Evolutionary conservation across 2,797 vertebrate genomes (phyloP).

Genomic region (Ceyx erithaca): DNA sequence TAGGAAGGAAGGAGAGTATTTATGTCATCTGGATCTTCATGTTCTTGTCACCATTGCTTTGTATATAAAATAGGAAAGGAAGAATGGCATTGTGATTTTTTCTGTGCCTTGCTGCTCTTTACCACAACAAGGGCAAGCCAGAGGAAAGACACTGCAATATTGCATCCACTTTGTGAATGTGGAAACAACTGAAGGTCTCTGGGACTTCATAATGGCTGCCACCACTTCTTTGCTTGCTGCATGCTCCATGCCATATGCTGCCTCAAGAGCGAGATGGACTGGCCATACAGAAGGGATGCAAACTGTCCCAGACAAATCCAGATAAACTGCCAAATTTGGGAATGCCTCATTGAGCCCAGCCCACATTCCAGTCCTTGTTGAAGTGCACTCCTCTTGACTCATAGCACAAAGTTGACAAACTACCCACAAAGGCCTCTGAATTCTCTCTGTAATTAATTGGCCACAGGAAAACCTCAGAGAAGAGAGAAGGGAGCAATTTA

Average conservation of each 20-base stretch:
- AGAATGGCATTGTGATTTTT: neutral
- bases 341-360: slow-evolving; percentile 40
- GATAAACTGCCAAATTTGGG: slow-evolving; percentile 44
- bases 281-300: neutral
- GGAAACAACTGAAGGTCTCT: neutral
- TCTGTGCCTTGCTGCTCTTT: neutral
- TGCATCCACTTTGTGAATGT: neutral
- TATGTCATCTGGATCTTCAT: neutral
- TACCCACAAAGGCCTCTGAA: slow-evolving; percentile 35
- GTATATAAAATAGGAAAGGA: neutral
- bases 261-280: neutral
- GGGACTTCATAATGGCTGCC: neutral
- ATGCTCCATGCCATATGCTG: neutral
- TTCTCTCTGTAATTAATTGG: slow-evolving; percentile 59
- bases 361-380: slow-evolving; percentile 57
- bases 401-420: slow-evolving; percentile 15
- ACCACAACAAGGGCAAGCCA: neutral
- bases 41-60: neutral
- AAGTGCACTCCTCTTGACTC: slow-evolving; percentile 56
- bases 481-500: slow-evolving; percentile 40
- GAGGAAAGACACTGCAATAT: neutral
- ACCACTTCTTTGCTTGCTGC: neutral
- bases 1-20: neutral
- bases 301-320: neutral
- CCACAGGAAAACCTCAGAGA: slow-evolving; percentile 59